Conservation (phyloP, 2,888 invertebrate genomes). For the Brachypalpus laphriformis region DNA sequence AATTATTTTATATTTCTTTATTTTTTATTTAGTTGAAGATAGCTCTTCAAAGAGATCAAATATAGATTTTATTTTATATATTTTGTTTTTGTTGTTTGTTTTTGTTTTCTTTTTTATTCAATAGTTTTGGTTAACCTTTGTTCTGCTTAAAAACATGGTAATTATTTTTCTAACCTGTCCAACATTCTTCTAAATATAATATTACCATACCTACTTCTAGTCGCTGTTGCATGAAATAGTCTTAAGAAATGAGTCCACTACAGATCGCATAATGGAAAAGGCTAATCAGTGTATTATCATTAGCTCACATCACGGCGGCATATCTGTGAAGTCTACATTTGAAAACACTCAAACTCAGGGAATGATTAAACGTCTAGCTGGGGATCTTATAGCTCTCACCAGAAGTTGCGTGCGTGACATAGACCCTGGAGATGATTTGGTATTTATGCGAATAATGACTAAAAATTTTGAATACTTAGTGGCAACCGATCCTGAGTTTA, state of each 20-base stretch:
- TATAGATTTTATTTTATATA: no score
- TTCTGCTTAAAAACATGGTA: no score
- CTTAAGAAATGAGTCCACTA: conserved; percentile 75
- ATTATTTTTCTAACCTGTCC: no score
- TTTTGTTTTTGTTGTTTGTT: no score
- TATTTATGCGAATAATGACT: conserved; percentile 79
- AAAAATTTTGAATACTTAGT: conserved; percentile 80
- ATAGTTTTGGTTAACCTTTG: no score
- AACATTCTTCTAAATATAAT: no score
- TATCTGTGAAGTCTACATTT: conserved; percentile 78
- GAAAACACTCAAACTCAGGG: conserved; percentile 80
- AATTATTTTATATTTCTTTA: no score
- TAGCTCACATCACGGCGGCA: conserved; percentile 75
- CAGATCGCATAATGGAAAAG: conserved; percentile 79
- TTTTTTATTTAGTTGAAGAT: no score
- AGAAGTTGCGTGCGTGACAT: conserved; percentile 80
- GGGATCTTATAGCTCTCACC: conserved; percentile 76
- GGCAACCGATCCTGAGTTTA: conserved; percentile 79
- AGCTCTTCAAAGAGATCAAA: no score
- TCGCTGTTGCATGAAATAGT: neutral
- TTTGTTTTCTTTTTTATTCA: no score
- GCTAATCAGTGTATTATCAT: conserved; percentile 78
- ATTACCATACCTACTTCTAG: no score
- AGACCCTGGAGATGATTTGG: conserved; percentile 79
- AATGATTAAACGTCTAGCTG: conserved; percentile 78